A percentile compares a stretch with the other conserved stretches of the same genome.
phyloP scores from a whole-genome alignment of 1,140 invertebrate genomes.

The Idris sp. region DNA sequence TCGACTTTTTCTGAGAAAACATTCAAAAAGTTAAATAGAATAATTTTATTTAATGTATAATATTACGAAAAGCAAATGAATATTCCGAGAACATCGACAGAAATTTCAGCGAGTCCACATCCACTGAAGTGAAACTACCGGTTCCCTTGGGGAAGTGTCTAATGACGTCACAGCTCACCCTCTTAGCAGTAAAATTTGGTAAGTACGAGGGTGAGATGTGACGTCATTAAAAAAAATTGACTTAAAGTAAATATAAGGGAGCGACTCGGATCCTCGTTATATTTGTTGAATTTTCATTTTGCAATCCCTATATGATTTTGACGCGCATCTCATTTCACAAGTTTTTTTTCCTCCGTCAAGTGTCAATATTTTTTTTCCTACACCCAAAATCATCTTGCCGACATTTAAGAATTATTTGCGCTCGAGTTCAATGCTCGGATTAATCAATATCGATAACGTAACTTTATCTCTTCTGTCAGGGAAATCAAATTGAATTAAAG shows the following conservation, averaged over 20 bases:
- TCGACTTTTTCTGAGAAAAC: no score
- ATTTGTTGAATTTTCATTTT: conserved; percentile 45
- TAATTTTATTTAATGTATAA: conserved; percentile 39
- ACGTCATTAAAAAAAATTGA: conserved; percentile 59
- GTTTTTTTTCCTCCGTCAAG: no score
- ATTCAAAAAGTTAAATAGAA: conserved; percentile 15
- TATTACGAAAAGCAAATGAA: conserved; percentile 42
- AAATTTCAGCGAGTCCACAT: conserved; percentile 34
- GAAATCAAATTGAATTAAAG: no score
- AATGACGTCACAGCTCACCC: conserved; percentile 60
- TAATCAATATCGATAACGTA: no score
- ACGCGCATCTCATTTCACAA: no score
- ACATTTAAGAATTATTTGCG: no score
- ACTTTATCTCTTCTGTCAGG: no score
- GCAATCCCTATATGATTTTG: no score
- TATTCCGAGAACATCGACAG: conserved; percentile 37
- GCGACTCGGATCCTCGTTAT: conserved; percentile 7
- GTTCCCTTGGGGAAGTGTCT: conserved; percentile 48
- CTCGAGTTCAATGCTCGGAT: no score
- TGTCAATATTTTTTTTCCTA: no score
- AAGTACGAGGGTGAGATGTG: conserved; percentile 48
- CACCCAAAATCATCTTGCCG: no score
- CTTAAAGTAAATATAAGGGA: conserved; percentile 45
- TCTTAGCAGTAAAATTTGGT: conserved; percentile 55
- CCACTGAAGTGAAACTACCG: conserved; percentile 45